Conservation (phyloP, 2,797 vertebrate species). For the Eremophila alpestris region DNA sequence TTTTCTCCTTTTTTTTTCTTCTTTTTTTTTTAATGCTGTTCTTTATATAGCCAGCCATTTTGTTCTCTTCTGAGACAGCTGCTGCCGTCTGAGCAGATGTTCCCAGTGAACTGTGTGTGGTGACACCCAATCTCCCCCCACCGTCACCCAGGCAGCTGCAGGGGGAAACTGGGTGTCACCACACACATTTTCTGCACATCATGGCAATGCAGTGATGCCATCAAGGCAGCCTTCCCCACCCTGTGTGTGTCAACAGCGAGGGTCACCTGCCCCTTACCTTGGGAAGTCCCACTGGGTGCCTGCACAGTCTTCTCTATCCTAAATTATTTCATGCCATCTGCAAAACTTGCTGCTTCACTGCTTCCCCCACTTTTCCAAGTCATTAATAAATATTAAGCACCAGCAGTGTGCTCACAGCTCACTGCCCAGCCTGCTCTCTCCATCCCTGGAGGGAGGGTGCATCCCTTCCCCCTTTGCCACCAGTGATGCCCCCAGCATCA, state of each 20-base stretch:
- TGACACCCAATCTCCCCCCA: not conserved
- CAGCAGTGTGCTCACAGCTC: not conserved
- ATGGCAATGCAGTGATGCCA: fast-evolving
- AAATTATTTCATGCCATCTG: slow-evolving; percentile 13
- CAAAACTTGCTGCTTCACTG: slow-evolving; percentile 38
- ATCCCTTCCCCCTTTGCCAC: not conserved
- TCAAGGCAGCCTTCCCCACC: fast-evolving
- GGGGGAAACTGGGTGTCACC: too few species aligned
- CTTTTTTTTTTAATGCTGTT: not conserved
- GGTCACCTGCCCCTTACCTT: not conserved
- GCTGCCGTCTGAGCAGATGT: slow-evolving; percentile 52
- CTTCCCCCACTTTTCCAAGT: slow-evolving; percentile 40
- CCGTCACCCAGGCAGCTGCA: fast-evolving
- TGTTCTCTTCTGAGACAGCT: slow-evolving; percentile 8
- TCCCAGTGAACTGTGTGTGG: not conserved
- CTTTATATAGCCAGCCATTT: slow-evolving; percentile 47
- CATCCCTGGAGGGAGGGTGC: not conserved
- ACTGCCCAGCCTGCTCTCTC: not conserved
- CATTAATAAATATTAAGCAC: slow-evolving; percentile 55
- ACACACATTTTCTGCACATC: too few species aligned
- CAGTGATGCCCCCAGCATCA: fast-evolving
- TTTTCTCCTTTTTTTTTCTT: not conserved
- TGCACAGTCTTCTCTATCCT: not conserved
- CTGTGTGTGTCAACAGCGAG: not conserved
- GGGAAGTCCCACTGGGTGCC: not conserved